These are phyloP conservation scores for Capricornis sumatraensis DNA, from an alignment of 2,113 vertebrate species.

Conservation along the genomic window DNA sequence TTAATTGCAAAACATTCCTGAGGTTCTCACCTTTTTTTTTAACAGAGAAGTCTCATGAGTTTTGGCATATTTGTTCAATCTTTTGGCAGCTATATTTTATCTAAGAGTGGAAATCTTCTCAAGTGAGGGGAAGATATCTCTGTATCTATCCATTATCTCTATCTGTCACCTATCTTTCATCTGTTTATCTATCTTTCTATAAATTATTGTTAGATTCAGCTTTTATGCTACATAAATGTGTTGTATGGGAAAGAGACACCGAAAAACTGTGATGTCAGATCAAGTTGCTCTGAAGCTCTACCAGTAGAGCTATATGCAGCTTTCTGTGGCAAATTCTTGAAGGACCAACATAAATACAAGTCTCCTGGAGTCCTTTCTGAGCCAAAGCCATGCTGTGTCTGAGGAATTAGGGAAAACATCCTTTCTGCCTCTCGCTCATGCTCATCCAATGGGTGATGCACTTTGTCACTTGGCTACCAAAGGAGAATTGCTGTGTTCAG, in stretches of 20 bases:
- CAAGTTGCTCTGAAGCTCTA: not conserved
- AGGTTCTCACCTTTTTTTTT: constrained; percentile 10
- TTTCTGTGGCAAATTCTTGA: not conserved
- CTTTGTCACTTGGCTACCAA: not conserved
- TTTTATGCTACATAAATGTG: not conserved
- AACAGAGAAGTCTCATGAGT: constrained; percentile 27
- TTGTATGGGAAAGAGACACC: constrained; percentile 1
- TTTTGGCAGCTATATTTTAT: constrained; percentile 29
- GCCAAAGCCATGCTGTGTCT: not conserved
- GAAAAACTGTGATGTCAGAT: not conserved
- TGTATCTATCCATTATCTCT: not conserved
- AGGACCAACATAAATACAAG: not conserved
- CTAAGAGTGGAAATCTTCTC: not conserved
- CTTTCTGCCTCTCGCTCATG: not conserved
- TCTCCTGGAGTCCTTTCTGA: not conserved
- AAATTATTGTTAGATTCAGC: not conserved
- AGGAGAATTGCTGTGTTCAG: not conserved
- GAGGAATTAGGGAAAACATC: not conserved
- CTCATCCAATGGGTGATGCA: not conserved
- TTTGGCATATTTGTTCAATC: constrained; percentile 38
- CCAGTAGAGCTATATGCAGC: not conserved
- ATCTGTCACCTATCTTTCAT: not conserved
- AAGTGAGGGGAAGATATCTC: not conserved
- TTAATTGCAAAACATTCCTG: constrained; percentile 46
- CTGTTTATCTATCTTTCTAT: not conserved